Base-by-base conservation (phyloP, 2,888 invertebrate species). In the Drosophila tripunctata region DNA sequence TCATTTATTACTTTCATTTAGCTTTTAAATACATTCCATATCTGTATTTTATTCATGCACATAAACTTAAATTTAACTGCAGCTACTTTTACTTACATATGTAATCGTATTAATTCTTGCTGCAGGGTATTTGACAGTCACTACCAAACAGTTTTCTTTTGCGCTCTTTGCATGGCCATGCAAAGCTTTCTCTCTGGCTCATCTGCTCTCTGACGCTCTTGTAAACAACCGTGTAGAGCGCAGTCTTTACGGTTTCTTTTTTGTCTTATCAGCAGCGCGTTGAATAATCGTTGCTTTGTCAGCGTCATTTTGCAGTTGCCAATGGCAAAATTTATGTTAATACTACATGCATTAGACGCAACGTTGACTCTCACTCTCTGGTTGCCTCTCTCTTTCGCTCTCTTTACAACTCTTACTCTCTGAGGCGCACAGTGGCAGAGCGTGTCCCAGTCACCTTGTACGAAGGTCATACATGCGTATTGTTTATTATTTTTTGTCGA, bases 401-500 rank as follows among this genome's bases (percentile, higher is more conserved):
- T n/a, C 19, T 21, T 27, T 54, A n/a, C n/a, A n/a, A n/a, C n/a
- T n/a, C n/a, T n/a, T n/a, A n/a, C 14, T 38, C 17, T 40, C 14
- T 35, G 27, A 43, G 15, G 19, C 62, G 30, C 40, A 65, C 57
- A 31, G 51, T 47, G 43, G 67, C 57, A 31, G 51, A 48, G 43
- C 27, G 24, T 80, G 82, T 61, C 87, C 87, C 87, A 91, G 92
- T 93, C 93, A 93, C 93, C 93, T 93, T 93, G 92, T 75, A 75
- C 69, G 89, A 93, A 93, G 93, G 93, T 93, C 92, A 91, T 82
- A 89, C 90, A 90, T 90, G 91, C 91, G 90, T 89, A 84, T 78
- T 77, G 47, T 78, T 67, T 75, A 71, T 66, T 67, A 50, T 74
- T 75, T 75, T 61, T 62, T 78, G 38, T 62, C 71, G 57, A 63